phyloP scores from a whole-genome alignment of 2,113 vertebrate species.

The Tympanuchus pallidicinctus region DNA sequence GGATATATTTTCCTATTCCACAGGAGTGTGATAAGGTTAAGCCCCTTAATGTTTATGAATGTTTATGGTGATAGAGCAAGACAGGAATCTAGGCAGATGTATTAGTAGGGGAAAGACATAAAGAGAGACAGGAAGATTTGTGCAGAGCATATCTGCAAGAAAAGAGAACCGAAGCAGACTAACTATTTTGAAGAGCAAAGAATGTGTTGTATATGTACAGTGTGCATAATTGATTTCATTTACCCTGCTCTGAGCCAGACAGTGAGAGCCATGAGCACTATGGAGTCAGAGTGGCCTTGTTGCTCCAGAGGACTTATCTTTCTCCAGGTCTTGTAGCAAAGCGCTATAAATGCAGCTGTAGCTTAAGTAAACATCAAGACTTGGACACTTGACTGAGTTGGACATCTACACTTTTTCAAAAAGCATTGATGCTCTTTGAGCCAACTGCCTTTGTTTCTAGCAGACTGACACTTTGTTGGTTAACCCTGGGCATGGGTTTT shows the following conservation, averaged over 20 bases:
- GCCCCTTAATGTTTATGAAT: slow-evolving; percentile 65
- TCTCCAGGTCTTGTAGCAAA: not conserved
- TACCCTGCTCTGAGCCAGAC: not conserved
- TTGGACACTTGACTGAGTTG: slow-evolving; percentile 33
- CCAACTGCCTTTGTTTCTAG: slow-evolving; percentile 55
- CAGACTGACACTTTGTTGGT: slow-evolving; percentile 35
- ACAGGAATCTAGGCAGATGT: slow-evolving; percentile 38
- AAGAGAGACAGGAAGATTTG: slow-evolving; percentile 27
- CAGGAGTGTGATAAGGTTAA: slow-evolving; percentile 56
- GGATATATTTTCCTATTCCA: slow-evolving; percentile 6
- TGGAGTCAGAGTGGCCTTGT: not conserved
- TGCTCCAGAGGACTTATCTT: not conserved
- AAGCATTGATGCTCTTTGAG: slow-evolving; percentile 26
- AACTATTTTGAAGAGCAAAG: not conserved
- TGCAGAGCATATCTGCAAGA: not conserved
- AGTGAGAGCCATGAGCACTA: not conserved
- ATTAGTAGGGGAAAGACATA: slow-evolving; percentile 15
- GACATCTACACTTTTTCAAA: slow-evolving; percentile 21
- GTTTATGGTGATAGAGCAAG: slow-evolving; percentile 27
- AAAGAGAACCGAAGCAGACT: not conserved
- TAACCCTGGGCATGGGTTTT: slow-evolving; percentile 73
- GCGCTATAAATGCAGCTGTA: slow-evolving; percentile 47
- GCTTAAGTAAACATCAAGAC: not conserved
- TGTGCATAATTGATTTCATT: not conserved
- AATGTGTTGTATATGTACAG: not conserved